Conservation (phyloP, 2,888 invertebrate species). For the Phyto melanocephala region DNA sequence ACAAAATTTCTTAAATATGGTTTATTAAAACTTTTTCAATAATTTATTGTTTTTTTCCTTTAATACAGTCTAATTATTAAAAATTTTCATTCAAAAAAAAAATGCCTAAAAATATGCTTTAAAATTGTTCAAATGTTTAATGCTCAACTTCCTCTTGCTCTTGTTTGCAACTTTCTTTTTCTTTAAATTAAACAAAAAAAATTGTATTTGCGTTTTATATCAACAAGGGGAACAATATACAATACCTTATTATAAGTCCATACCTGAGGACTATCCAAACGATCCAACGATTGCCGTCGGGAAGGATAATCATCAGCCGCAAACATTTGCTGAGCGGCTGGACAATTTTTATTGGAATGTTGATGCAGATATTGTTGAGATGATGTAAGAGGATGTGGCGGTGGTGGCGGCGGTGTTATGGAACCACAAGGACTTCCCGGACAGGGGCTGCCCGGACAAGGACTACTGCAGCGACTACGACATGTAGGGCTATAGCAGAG, state of each 20-base stretch:
- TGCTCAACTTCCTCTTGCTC: neutral
- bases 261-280: slow-evolving; percentile 80
- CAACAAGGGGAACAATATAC: slow-evolving; percentile 44
- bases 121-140: neutral
- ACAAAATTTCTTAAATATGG: too few relatives aligned
- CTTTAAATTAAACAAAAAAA: neutral
- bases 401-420: slow-evolving; percentile 81
- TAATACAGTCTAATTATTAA: too few relatives aligned
- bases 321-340: slow-evolving; percentile 78
- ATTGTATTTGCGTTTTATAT: neutral
- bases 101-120: neutral
- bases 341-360: slow-evolving; percentile 78
- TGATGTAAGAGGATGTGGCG: slow-evolving; percentile 74
- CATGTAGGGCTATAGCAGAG: slow-evolving; percentile 79
- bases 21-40: too few relatives aligned
- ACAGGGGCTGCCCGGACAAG: slow-evolving; percentile 77
- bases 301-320: slow-evolving; percentile 81
- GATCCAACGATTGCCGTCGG: slow-evolving; percentile 82
- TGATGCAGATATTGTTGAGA: slow-evolving; percentile 77
- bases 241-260: slow-evolving; percentile 66
- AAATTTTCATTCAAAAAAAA: neutral
- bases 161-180: neutral
- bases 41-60: too few relatives aligned
- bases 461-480: slow-evolving; percentile 79
- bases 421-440: slow-evolving; percentile 79